Conservation (phyloP, 2,888 invertebrate species). For the Lamproptera curius region DNA sequence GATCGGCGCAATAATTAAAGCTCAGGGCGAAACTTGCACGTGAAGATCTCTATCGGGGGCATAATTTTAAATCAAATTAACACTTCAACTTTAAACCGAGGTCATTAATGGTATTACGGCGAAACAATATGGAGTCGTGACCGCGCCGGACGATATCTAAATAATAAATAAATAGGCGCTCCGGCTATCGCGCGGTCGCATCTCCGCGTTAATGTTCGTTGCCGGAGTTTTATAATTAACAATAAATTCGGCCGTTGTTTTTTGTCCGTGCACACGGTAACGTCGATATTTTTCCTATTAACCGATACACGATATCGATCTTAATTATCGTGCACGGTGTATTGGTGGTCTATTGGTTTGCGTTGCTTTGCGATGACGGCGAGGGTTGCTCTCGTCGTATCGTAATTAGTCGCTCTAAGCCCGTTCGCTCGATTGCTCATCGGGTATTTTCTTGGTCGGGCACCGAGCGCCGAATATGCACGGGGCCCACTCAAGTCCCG, state of each 20-base stretch:
- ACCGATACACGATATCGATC: slow-evolving; percentile 56
- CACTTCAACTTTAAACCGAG: slow-evolving; percentile 77
- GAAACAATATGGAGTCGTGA: slow-evolving; percentile 76
- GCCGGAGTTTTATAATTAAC: slow-evolving; percentile 76
- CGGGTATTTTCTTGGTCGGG: slow-evolving; percentile 47
- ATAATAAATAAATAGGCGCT: slow-evolving; percentile 76
- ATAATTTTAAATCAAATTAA: slow-evolving; percentile 79
- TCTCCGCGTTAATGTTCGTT: slow-evolving; percentile 71
- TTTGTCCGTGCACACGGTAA: slow-evolving; percentile 62
- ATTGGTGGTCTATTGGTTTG: slow-evolving; percentile 36
- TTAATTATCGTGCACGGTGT: slow-evolving; percentile 55
- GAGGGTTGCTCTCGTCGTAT: slow-evolving; percentile 37
- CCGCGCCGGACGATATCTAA: slow-evolving; percentile 71
- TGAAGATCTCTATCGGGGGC: slow-evolving; percentile 68
- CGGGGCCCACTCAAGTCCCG: slow-evolving; percentile 50
- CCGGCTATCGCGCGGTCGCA: slow-evolving; percentile 64
- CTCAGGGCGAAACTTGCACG: slow-evolving; percentile 69
- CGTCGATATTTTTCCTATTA: slow-evolving; percentile 64
- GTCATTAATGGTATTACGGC: slow-evolving; percentile 74
- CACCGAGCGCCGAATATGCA: slow-evolving; percentile 60
- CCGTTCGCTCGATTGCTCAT: slow-evolving; percentile 39
- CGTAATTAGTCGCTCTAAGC: slow-evolving; percentile 57
- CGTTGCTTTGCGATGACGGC: slow-evolving; percentile 20
- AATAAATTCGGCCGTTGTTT: slow-evolving; percentile 75
- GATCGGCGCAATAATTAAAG: slow-evolving; percentile 68